Evolutionary conservation across 2,888 invertebrate species (phyloP).

Genomic region (Pediacus dermestoides): DNA sequence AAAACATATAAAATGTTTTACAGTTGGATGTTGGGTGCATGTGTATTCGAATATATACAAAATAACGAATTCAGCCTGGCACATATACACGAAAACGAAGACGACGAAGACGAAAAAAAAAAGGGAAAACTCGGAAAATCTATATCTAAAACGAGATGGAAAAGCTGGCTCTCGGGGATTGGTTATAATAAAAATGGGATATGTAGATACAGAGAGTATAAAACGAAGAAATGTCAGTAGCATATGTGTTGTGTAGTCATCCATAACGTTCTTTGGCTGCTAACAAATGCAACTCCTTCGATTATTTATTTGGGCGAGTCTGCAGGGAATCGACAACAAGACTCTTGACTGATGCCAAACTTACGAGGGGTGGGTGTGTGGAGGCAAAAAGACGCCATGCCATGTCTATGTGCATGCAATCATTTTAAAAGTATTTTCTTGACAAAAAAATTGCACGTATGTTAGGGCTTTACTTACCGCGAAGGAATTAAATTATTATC

Average conservation of each 20-base stretch:
- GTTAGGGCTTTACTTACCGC: no score
- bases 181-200: slow-evolving; percentile 51
- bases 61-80: slow-evolving; percentile 29
- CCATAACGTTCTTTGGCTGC: slow-evolving; percentile 19
- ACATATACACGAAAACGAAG: not conserved
- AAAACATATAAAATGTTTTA: slow-evolving; percentile 36
- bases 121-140: slow-evolving; percentile 35
- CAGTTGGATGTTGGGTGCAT: slow-evolving; percentile 31
- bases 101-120: slow-evolving; percentile 12
- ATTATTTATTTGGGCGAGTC: slow-evolving; percentile 29
- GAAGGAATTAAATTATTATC: no score
- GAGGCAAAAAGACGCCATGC: slow-evolving; percentile 6
- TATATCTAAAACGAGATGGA: slow-evolving; percentile 41
- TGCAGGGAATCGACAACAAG: slow-evolving; percentile 39
- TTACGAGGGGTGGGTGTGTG: slow-evolving; percentile 18
- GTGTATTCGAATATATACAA: slow-evolving; percentile 37
- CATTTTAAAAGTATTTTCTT: no score
- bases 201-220: slow-evolving; percentile 49
- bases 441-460: no score
- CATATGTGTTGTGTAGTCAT: slow-evolving; percentile 44
- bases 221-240: slow-evolving; percentile 48
- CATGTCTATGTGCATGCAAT: slow-evolving; percentile 4
- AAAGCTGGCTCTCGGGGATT: slow-evolving; percentile 44
- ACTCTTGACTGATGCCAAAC: slow-evolving; percentile 45
- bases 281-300: slow-evolving; percentile 23